Conservation (phyloP, 1,140 invertebrate species). For the Ceratosolen fusciceps region DNA sequence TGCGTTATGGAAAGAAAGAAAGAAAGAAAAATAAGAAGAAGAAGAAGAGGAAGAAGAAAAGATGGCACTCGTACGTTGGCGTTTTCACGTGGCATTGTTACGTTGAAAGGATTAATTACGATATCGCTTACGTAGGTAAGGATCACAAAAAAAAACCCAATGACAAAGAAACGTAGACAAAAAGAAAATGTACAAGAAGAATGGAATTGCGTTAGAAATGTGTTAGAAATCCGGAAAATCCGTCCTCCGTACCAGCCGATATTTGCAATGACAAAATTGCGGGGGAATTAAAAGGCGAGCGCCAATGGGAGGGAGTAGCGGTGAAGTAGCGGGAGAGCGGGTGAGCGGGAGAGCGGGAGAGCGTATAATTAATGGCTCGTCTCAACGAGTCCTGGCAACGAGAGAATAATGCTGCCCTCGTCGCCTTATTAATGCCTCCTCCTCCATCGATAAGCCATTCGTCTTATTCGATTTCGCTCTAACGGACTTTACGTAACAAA, state of each 20-base stretch:
- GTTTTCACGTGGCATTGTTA: too few species aligned
- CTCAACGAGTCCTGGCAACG: neutral
- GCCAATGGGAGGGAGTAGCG: neutral
- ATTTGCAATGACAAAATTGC: constrained; percentile 7
- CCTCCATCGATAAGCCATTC: constrained; percentile 16
- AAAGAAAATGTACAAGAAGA: too few species aligned
- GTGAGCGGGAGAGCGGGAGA: neutral
- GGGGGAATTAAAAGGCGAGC: neutral
- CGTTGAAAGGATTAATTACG: too few species aligned
- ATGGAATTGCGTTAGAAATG: neutral
- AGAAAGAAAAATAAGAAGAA: too few species aligned
- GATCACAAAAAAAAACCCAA: too few species aligned
- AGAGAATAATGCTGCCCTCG: neutral
- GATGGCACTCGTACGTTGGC: too few species aligned
- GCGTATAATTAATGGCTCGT: neutral
- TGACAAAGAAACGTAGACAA: too few species aligned
- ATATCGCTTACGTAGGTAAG: too few species aligned
- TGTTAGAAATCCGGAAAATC: neutral
- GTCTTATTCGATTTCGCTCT: constrained; percentile 34
- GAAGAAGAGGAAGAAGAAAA: too few species aligned
- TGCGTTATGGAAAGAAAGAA: too few species aligned
- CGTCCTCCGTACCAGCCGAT: neutral
- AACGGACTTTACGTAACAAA: constrained; percentile 32
- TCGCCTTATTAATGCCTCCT: constrained; percentile 21
- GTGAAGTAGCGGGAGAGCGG: neutral